phyloP scores from a whole-genome alignment of 2,113 vertebrate genomes.

The Rhabdomys dilectus region DNA sequence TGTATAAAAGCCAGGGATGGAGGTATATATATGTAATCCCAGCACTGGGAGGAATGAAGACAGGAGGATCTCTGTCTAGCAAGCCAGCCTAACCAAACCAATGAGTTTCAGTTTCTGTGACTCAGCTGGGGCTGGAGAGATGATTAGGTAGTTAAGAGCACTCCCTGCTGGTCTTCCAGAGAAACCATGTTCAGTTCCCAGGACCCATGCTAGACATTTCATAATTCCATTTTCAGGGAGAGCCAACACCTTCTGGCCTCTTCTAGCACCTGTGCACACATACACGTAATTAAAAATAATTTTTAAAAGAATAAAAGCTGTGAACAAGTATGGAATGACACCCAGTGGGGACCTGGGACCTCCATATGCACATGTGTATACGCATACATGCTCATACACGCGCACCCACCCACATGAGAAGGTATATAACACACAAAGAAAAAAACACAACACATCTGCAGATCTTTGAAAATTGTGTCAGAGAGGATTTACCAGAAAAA shows the following conservation, averaged over 20 bases:
- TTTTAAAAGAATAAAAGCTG: neutral
- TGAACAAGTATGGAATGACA: neutral
- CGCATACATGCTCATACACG: neutral
- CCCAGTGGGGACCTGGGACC: neutral
- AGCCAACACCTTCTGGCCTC: neutral
- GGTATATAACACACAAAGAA: neutral
- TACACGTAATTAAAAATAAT: neutral
- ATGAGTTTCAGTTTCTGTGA: neutral
- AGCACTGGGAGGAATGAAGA: neutral
- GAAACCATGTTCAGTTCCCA: neutral
- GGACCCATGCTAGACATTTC: neutral
- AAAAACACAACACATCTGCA: neutral
- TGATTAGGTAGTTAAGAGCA: neutral
- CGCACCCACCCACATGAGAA: neutral
- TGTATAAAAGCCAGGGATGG: neutral
- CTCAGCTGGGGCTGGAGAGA: neutral
- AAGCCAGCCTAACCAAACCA: neutral
- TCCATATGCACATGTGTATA: neutral
- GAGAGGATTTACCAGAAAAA: neutral
- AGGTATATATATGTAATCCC: neutral
- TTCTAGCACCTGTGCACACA: neutral
- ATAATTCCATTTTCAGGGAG: neutral
- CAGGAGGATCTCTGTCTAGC: neutral
- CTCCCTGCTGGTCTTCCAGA: neutral
- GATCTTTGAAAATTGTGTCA: neutral